Base-by-base conservation (phyloP, 1,140 invertebrate genomes). In the Asbolus verrucosus region DNA sequence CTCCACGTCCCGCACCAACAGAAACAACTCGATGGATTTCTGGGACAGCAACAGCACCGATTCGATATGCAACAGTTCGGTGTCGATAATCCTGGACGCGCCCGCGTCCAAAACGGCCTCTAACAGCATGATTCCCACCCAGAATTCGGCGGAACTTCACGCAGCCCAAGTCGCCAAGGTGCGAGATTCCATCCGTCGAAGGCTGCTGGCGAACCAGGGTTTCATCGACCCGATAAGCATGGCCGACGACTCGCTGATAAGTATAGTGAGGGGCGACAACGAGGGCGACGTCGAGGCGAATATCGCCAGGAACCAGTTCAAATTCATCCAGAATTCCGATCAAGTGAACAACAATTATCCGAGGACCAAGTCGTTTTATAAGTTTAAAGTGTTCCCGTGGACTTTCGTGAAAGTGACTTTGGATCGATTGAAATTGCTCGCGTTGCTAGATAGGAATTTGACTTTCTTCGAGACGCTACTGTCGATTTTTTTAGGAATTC, bases 401-500 rank as follows among this genome's bases (percentile, higher is more conserved):
- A 85, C 46, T 13, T 84, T 86, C 71, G 80, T 93, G 0, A 93
- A 92, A 84, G 85, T 98, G 1, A 89, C 91, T 19, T 95, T 98
- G 85, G 96, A 99, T 83, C 87, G 97, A 41, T 84, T 99, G 38
- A 91, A 95, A 69, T 83, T 99, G 6, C 85, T 98, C 78, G 95
- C 97, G 0, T 82, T 99, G 0, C 88, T 99, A 65, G 98, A 99
- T 83, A 87, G 94, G 39, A 98, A 98, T 82, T 81, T 94, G 13
- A 94, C 93, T 5, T 85, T 93, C 67, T 84, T 89, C 66, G 97
- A 98, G 80, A 93, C 92, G n/a, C 81, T 94, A 6, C 81, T 96
- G 24, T 92, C 94, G 2, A 90, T 96, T 43, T 72, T 95, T 4
- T 83, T 99, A 38, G 94, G 95, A 0, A 86, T 95, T n/a, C 77